Base-by-base conservation (phyloP, 2,797 vertebrate genomes). In the Hozukius guyotensis region DNA sequence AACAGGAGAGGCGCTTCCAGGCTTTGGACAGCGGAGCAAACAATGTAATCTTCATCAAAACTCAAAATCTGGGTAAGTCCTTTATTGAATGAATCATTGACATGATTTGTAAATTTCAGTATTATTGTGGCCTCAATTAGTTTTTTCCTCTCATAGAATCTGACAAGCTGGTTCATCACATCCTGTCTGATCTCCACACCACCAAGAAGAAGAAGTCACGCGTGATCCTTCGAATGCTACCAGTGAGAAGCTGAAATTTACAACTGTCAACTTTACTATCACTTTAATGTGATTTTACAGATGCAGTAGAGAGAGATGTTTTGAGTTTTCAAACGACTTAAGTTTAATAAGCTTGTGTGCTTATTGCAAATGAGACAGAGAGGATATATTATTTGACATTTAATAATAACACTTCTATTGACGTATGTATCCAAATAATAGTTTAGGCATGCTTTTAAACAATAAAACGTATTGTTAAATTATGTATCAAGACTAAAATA, bases 41-140 rank as follows among this genome's bases (percentile, higher is more conserved):
- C 91, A 99, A 99, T 0, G 97, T 99, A 11, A 94, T 99, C 82
- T 99, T 99, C 92, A 98, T 99, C 87, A 95, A 92, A 81, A 98
- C 98, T 0, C 94, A 91, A 22, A 96, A 97, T 70, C 95, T 99
- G 76, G 98, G 98, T 99, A 71, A 66, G 87, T 25, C 0, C 3
- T 34, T 65, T 42, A 31, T 34, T 9, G 4, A 11, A 24, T 7
- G 0, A 9, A 2, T 2, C 32, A 31, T 4, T 8, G 0, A 8
- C 1, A 22, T 27, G 16, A 8, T 20, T 13, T n/a, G 32, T 36
- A 2, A 1, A 4, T 20, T 5, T 5, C 1, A 1, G 1, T 63
- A 1, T 22, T 36, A 11, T 20, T 36, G 5, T 62, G 2, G 7
- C 22, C 13, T 3, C 4, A 12, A 4, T 27, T 46, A 0, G 11